Conservation (phyloP, 2,888 invertebrate species). For the Leptinotarsa juncta region DNA sequence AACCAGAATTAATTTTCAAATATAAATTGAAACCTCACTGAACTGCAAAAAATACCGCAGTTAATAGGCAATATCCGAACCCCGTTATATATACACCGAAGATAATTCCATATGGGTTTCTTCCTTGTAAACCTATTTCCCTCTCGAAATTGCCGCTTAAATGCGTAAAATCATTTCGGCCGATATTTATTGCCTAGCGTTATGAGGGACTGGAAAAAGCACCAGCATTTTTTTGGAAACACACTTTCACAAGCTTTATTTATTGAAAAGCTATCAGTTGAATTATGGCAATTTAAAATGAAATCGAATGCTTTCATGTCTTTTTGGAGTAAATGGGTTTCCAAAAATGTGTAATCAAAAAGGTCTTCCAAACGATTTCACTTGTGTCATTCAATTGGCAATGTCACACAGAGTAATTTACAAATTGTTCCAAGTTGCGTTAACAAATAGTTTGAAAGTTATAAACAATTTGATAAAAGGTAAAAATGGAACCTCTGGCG, state of each 20-base stretch:
- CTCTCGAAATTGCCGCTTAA: background rate
- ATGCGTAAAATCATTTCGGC: conserved; percentile 17
- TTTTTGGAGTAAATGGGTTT: background rate
- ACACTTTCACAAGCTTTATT: background rate
- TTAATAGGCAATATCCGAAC: background rate
- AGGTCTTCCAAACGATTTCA: too few species aligned
- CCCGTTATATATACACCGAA: conserved; percentile 8
- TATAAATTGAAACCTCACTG: background rate
- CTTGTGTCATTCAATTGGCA: too few species aligned
- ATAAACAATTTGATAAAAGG: too few species aligned
- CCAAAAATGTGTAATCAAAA: background rate
- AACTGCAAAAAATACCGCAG: background rate
- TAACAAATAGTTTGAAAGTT: too few species aligned
- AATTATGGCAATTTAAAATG: conserved; percentile 18
- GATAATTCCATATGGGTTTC: conserved; percentile 18
- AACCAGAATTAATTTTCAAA: background rate
- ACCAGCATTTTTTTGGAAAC: conserved; percentile 11
- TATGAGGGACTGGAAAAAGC: conserved; percentile 4
- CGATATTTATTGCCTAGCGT: conserved; percentile 11
- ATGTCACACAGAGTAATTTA: too few species aligned
- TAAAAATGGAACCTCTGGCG: too few species aligned
- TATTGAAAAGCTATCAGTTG: conserved; percentile 42
- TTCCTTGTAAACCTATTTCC: conserved; percentile 1
- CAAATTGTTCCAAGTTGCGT: too few species aligned
- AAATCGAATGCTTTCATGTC: background rate